These are phyloP conservation scores for Pheosia tremula DNA, from an alignment of 2,888 invertebrate genomes.

Conservation along the genomic window DNA sequence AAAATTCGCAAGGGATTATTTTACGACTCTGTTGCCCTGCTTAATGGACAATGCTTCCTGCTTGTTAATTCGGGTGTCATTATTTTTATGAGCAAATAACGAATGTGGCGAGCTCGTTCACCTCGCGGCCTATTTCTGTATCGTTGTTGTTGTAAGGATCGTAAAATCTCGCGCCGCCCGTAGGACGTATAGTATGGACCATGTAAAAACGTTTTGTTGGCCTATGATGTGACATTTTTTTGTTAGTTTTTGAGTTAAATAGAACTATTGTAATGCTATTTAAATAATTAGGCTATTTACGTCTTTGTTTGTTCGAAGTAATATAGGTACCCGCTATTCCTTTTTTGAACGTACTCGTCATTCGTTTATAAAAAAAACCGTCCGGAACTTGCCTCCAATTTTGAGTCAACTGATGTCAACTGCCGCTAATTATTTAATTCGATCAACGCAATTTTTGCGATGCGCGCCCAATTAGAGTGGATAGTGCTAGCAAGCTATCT, in stretches of 20 bases:
- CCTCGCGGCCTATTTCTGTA: conserved; percentile 55
- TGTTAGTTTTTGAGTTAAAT: neutral
- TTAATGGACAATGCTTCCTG: conserved; percentile 51
- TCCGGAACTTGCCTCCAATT: conserved; percentile 28
- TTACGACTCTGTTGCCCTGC: conserved; percentile 40
- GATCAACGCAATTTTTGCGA: conserved; percentile 41
- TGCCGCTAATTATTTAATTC: conserved; percentile 48
- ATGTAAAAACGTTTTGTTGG: conserved; percentile 6
- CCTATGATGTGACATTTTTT: neutral
- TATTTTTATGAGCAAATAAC: conserved; percentile 68
- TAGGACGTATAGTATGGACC: conserved; percentile 34
- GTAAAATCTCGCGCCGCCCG: conserved; percentile 45
- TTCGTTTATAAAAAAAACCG: neutral
- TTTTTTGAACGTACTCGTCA: too few relatives aligned
- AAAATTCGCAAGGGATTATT: neutral
- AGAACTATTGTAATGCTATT: too few relatives aligned
- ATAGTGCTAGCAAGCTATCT: conserved; percentile 23
- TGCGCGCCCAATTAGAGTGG: conserved; percentile 35
- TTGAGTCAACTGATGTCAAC: conserved; percentile 48
- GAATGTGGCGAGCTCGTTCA: conserved; percentile 55
- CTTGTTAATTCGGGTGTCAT: conserved; percentile 46
- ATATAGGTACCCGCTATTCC: too few relatives aligned
- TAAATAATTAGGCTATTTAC: too few relatives aligned
- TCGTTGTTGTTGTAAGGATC: conserved; percentile 46
- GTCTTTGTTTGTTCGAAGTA: too few relatives aligned